Base-by-base conservation (phyloP, 2,888 invertebrate genomes). In the Clanis bilineata region DNA sequence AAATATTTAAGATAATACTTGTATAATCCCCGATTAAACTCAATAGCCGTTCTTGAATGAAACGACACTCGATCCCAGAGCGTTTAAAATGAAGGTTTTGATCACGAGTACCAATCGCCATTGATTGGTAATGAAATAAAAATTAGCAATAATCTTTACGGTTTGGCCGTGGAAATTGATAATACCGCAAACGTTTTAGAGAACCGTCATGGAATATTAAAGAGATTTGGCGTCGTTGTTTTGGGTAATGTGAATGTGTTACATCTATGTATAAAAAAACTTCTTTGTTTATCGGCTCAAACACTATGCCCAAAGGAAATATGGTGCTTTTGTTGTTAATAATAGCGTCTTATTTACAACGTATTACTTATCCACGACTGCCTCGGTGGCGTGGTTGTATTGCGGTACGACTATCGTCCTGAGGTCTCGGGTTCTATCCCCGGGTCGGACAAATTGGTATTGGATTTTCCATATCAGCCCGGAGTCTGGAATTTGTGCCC, bases 161-260 rank as follows among this genome's bases (percentile, higher is more conserved):
- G 69, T 62, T 64, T 61, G 64, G 67, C 28, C 85, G 80, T 86
- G 75, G 76, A 83, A 51, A 88, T 88, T 71, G 77, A 70, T 86
- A 86, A 87, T 86, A 76, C 80, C 77, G 67, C 66, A 63, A 70
- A 71, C 65, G 72, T 68, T 66, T 76, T 73, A 72, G 70, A 76
- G 74, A 80, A 77, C 68, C 72, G 79, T 82, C 83, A 85, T 77
- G 83, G 78, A 64, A 59, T 68, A 74, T 83, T 76, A 80, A 60
- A 57, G 12, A 58, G 38, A 51, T 47, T 58, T 47, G 25, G 51
- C 23, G 25, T 60, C 67, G 64, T 62, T 39, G 59, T 39, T 56
- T 56, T 45, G 36, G 38, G 36, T 10, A 10, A 18, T 28, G 28
- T 22, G 45, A 22, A 23, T 58, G 41, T 28, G 15, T 41, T 38